Evolutionary conservation across 2,888 invertebrate genomes (phyloP).

Genomic region (Pseudococcus jackbeardsleyi): DNA sequence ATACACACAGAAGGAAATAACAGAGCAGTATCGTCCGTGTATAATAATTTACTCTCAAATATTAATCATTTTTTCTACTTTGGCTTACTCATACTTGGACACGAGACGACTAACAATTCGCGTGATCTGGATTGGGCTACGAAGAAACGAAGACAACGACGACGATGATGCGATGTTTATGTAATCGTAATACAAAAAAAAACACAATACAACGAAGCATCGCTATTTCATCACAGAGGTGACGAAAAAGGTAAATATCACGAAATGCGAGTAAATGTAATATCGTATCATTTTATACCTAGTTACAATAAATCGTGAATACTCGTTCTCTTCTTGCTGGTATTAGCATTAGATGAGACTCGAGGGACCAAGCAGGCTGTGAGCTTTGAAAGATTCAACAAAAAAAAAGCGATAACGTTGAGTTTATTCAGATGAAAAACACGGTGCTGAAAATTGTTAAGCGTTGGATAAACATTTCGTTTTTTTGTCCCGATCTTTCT

Average conservation of each 20-base stretch:
- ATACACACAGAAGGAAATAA: neutral
- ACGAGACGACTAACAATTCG: neutral
- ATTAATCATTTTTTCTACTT: neutral
- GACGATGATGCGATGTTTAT: slow-evolving; percentile 13
- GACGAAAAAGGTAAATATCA: slow-evolving; percentile 25
- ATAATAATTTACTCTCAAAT: neutral
- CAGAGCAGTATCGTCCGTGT: neutral
- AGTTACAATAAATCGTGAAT: slow-evolving; percentile 1
- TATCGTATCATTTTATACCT: neutral
- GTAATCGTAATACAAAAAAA: neutral
- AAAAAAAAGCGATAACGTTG: neutral
- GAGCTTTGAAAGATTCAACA: neutral
- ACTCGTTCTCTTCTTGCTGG: neutral
- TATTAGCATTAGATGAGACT: neutral
- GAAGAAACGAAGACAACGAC: neutral
- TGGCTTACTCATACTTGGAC: neutral
- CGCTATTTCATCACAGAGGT: neutral
- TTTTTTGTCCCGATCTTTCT: neutral
- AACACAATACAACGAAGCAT: neutral
- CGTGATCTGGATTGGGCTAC: neutral
- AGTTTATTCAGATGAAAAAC: neutral
- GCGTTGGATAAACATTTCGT: neutral
- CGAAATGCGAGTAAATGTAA: neutral
- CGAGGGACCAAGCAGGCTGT: neutral
- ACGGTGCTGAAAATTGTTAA: neutral